Evolutionary conservation across 2,888 invertebrate species (phyloP), one percentile per base, ranked within the genome.

Genomic region (Nesidiocoris tenuis): DNA sequence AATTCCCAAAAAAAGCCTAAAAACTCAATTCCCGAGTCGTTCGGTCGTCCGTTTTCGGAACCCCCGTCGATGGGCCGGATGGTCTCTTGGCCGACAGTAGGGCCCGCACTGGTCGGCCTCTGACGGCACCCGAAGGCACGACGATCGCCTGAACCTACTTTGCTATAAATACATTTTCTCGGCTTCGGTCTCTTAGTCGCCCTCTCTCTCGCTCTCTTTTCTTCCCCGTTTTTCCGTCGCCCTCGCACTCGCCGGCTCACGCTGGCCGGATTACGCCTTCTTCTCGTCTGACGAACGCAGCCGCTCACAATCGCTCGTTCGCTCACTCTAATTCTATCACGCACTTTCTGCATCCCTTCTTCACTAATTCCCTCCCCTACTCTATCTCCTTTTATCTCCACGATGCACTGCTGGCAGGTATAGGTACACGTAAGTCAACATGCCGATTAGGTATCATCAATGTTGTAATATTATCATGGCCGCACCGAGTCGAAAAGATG

Each of bases 141-240:
- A n/a, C 18, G 23, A 24, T 25, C 16, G 23, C 70, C 70, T 12
- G 59, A 70, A 70, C 59, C 70, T 70, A 70, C 70, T 70, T 70
- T 59, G 56, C 72, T 72, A 72, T 72, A 72, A 72, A 72, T 72
- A 72, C 72, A 72, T 72, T 72, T 72, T 63, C 72, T 72, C 72
- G 72, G 72, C 72, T 72, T 67, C 67, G 59, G 17, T 59, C 59
- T n/a, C 22, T 72, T 61, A 0, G 57, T 70, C 70, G 57, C 23
- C 21, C 23, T 70, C 7, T 70, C 70, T 59, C 25, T 70, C 59
- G 22, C 70, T 59, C 70, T 54, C 70, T 59, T n/a, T 19, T 59
- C 59, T 70, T 66, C 18, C 39, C 39, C 1, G 25, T 61, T 61
- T 61, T 61, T 22, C 23, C 39, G 25, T 18, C 39, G 18, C 39